phyloP scores from a whole-genome alignment of 2,113 vertebrate genomes.

The Gallinago jamesoni region DNA sequence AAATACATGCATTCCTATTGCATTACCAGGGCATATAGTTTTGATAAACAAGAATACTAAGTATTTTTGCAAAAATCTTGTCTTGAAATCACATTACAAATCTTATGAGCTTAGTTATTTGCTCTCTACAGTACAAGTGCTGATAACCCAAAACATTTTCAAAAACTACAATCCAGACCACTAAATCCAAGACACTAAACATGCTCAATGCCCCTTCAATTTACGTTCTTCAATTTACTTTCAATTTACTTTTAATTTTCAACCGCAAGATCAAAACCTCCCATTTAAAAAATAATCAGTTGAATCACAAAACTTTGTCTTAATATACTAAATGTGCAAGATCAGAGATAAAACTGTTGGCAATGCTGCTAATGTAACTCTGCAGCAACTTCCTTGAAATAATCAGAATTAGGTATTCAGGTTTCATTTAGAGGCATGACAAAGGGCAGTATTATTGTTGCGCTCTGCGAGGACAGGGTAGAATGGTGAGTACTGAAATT shows the following conservation, averaged over 20 bases:
- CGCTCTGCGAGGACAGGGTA: background rate
- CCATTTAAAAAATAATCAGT: conserved; percentile 47
- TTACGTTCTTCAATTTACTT: conserved; percentile 35
- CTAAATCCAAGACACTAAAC: background rate
- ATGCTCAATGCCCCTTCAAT: background rate
- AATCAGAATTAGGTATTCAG: background rate
- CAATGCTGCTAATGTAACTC: background rate
- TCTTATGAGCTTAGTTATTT: background rate
- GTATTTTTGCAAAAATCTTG: background rate
- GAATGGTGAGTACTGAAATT: background rate
- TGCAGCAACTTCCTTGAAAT: background rate
- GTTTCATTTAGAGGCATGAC: background rate
- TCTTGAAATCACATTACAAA: background rate
- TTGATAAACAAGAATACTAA: background rate
- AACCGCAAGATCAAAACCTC: conserved; percentile 34
- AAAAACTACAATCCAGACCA: background rate
- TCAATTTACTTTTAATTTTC: conserved; percentile 49
- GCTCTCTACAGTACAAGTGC: background rate
- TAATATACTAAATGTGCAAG: conserved; percentile 34
- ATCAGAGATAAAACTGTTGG: conserved; percentile 48
- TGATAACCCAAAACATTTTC: background rate
- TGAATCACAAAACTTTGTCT: conserved; percentile 28
- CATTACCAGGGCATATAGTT: background rate
- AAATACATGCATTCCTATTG: background rate
- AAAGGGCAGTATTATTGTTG: background rate